Percentiles rank a stretch among this genome's conserved stretches.
These are phyloP conservation scores for Mus caroli DNA, from an alignment of 2,797 vertebrate species.

Conservation along the genomic window DNA sequence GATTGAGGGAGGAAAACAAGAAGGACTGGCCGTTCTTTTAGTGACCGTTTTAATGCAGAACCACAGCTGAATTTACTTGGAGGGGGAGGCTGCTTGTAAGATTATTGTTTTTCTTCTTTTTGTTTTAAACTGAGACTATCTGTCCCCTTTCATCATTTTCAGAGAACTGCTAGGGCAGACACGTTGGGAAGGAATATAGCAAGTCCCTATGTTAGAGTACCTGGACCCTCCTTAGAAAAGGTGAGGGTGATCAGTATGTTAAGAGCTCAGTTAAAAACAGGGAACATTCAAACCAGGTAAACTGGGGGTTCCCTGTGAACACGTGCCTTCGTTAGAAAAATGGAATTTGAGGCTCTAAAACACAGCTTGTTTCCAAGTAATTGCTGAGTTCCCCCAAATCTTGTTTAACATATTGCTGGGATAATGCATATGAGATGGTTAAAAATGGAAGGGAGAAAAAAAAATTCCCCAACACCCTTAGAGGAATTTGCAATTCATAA, in stretches of 20 bases:
- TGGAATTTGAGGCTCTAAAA: slow-evolving; percentile 79
- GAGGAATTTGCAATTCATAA: slow-evolving; percentile 84
- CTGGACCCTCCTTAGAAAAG: slow-evolving; percentile 49
- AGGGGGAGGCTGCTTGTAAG: background rate
- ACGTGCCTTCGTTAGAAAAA: slow-evolving; percentile 68
- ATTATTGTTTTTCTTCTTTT: background rate
- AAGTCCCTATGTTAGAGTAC: slow-evolving; percentile 55
- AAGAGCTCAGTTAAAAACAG: slow-evolving; percentile 60
- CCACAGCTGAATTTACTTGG: background rate
- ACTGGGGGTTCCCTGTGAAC: slow-evolving; percentile 49
- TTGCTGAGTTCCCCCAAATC: slow-evolving; percentile 82
- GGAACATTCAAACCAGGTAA: slow-evolving; percentile 53
- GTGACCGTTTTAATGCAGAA: slow-evolving; percentile 23
- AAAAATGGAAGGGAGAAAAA: slow-evolving; percentile 82
- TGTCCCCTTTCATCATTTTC: background rate
- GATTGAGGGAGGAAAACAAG: slow-evolving; percentile 6
- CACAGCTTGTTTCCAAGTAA: slow-evolving; percentile 80
- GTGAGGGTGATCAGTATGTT: background rate
- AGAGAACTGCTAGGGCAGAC: background rate
- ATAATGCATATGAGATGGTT: slow-evolving; percentile 85
- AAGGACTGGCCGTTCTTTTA: background rate
- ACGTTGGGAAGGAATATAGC: background rate
- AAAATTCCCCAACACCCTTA: slow-evolving; percentile 79
- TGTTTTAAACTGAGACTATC: slow-evolving; percentile 33
- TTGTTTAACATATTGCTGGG: slow-evolving; percentile 84